A percentile compares a stretch with the other conserved stretches of the same genome.
Conservation (phyloP, 2,113 vertebrate species). For the Melanerpes formicivorus region DNA sequence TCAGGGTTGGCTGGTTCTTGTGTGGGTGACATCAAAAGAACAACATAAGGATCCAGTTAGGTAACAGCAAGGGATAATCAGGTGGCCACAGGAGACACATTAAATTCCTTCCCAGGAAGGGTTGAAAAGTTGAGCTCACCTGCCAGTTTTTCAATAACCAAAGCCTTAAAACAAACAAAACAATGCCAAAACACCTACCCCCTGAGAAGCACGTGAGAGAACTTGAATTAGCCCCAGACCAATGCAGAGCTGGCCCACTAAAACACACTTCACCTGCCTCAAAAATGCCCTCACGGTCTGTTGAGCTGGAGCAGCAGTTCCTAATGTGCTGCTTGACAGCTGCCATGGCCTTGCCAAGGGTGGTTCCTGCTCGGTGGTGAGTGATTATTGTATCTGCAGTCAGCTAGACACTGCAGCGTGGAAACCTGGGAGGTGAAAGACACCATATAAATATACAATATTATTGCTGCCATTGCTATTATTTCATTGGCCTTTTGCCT, state of each 20-base stretch:
- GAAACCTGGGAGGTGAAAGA: constrained; percentile 4
- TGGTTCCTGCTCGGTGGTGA: background rate
- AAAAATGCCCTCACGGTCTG: background rate
- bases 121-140: background rate
- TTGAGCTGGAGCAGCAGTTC: background rate
- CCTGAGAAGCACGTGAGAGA: background rate
- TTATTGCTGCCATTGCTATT: background rate
- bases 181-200: background rate
- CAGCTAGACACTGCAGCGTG: background rate
- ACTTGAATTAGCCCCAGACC: background rate
- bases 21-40: background rate
- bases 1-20: background rate
- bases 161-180: background rate
- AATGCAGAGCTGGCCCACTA: background rate
- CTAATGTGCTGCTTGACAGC: background rate
- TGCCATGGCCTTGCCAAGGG: background rate
- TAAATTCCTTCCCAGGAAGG: background rate
- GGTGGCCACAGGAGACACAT: background rate
- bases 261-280: background rate
- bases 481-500: constrained; percentile 2
- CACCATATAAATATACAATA: background rate
- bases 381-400: background rate
- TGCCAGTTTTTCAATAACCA: background rate
- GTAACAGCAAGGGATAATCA: background rate
- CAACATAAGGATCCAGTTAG: background rate